These are phyloP conservation scores for Herminia tarsipennalis DNA, from an alignment of 2,888 invertebrate species.

Conservation along the genomic window DNA sequence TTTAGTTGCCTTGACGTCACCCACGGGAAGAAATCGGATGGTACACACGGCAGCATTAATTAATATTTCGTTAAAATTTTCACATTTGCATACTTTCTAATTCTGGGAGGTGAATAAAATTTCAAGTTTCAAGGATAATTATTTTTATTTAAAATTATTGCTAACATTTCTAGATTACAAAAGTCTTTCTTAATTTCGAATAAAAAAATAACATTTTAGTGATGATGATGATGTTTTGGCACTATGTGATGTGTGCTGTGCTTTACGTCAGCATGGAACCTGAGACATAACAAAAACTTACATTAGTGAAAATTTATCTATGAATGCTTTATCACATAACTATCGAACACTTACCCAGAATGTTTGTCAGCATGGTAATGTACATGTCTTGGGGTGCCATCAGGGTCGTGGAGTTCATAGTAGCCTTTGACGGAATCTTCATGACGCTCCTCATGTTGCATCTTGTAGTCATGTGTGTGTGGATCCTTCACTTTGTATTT, in stretches of 20 bases:
- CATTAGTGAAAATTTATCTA: neutral
- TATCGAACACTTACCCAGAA: constrained; percentile 33
- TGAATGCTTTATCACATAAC: neutral
- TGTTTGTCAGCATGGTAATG: constrained; percentile 47
- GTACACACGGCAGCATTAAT: no score
- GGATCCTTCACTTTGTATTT: constrained; percentile 74
- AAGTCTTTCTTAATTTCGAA: no score
- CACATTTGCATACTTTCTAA: no score
- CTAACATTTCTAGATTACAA: no score
- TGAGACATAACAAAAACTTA: constrained; percentile 28
- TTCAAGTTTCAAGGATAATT: no score
- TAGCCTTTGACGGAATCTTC: constrained; percentile 86
- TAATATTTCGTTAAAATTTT: no score
- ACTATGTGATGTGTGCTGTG: constrained; percentile 54
- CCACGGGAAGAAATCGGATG: no score
- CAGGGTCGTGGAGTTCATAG: constrained; percentile 58
- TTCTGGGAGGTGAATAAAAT: no score
- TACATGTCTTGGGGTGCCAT: constrained; percentile 39
- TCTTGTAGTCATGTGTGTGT: constrained; percentile 84
- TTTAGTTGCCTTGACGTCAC: no score
- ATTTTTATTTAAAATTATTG: no score
- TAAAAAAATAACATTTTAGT: no score
- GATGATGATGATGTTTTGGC: constrained; percentile 39
- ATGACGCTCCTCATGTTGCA: constrained; percentile 80
- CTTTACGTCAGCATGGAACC: constrained; percentile 67